Evolutionary conservation across 2,113 vertebrate species (phyloP), one percentile per base, ranked within the genome.

Genomic region (Ciconia stormi): DNA sequence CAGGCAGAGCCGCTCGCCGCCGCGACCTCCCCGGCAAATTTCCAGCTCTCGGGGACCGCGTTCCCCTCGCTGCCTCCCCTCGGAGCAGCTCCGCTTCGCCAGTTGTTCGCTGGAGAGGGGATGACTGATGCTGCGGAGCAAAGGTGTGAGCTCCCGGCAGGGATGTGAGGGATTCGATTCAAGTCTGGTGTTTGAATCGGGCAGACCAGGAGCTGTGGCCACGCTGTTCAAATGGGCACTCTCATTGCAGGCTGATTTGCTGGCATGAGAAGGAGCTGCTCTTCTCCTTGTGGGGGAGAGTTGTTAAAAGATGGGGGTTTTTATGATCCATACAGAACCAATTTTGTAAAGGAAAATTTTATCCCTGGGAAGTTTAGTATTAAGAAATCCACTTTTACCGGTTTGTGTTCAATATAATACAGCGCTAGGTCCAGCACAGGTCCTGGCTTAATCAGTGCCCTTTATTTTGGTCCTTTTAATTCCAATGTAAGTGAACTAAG

Each of bases 1-100:
- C 26, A 20, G 59, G 38, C 52, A 74, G 61, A 61, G 34, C 50
- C 4, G 1, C 25, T 34, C 2, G 0, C 56, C 9, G 4, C 38
- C 1, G 2, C 1, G 1, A 53, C 44, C 25, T 49, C 30, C 47
- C 22, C 1, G 1, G n/a, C 11, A 61, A 29, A 73, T 42, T 32
- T n/a, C 25, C 1, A 1, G 12, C 22, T 55, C 26, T 44, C 5
- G 0, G 8, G 29, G n/a, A 15, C 16, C 0, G 0, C 0, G 1
- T 27, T 59, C 42, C 17, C 32, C 47, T n/a, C 12, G 6, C 25
- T 42, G 50, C 36, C 13, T 42, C 19, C 61, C 16, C 52, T 59
- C 1, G 1, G 53, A 62, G 30, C 61, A 21, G 61, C 52, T 84
- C 38, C 0, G 7, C 38, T 93, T 36, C 1, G 4, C 25, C 32